Evolutionary conservation across 2,113 vertebrate species (phyloP), one percentile per base, ranked within the genome.

Genomic region (Leiothrix lutea): DNA sequence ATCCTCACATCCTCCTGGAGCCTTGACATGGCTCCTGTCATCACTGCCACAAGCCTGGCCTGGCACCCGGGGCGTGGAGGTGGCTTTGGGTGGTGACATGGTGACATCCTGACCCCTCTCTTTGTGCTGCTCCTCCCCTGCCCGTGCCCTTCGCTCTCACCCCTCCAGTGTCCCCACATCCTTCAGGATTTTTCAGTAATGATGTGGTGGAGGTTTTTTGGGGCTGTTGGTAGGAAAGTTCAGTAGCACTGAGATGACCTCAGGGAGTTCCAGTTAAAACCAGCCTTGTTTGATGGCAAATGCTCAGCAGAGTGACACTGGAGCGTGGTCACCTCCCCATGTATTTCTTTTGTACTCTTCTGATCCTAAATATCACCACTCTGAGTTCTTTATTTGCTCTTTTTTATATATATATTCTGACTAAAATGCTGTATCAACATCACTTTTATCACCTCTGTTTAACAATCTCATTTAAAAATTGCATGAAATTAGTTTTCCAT

Each of bases 21-120:
- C 19, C 16, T 62, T 11, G 0, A 0, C 26, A 1, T 0, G 4
- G 26, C 7, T 70, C 29, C 25, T 48, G 44, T 21, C 71, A 14
- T 21, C 71, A 14, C n/a, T 18, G 7, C 47, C 83, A 22, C 51
- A 42, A 71, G 35, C 40, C 67, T 61, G 38, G 18, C 29, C 14
- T 24, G 65, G 28, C 21, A 28, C 38, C 33, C 61, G 45, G 53
- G 33, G 3, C 54, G 4, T 1, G 47, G 54, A 29, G 33, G 28
- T 42, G 33, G 20, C 42, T 73, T 71, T 67, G 6, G 47, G 17
- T 12, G 60, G 62, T 14, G 42, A 17, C n/a, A n/a, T 19, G 60
- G 62, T 14, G 42, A 17, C n/a, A n/a, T 19, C 35, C 40, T 48
- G 31, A 40, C 15, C 40, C 38, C 9, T 40, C 42, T 25, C n/a